Evolutionary conservation across 2,797 vertebrate species (phyloP).

Genomic region (Tragopan temminckii): DNA sequence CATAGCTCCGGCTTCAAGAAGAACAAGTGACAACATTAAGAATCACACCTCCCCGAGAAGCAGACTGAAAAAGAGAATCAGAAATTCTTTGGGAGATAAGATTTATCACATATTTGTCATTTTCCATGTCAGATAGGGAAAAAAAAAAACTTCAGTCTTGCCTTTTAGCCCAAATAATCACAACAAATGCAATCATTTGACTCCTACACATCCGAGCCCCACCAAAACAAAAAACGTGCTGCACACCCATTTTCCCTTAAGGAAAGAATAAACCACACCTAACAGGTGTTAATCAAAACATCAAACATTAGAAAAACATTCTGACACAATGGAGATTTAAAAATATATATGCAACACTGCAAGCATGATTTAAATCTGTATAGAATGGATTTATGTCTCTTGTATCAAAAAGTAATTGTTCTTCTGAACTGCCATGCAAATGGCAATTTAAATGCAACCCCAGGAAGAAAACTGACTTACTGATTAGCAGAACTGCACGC

Average conservation of each 20-base stretch:
- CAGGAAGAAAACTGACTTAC: neutral
- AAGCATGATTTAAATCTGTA: neutral
- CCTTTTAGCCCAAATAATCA: constrained; percentile 18
- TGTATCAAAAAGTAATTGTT: neutral
- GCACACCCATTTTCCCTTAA: neutral
- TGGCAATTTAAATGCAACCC: neutral
- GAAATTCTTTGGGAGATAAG: neutral
- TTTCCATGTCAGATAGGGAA: neutral
- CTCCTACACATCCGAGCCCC: neutral
- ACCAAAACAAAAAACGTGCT: neutral
- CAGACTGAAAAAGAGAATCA: neutral
- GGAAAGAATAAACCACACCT: constrained; percentile 20
- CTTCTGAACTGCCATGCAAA: neutral
- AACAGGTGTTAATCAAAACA: constrained; percentile 6
- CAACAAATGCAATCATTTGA: neutral
- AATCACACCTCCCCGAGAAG: neutral
- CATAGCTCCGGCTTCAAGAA: fast-evolving
- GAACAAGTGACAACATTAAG: neutral
- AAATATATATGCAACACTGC: neutral
- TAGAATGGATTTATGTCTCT: neutral
- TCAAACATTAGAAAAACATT: neutral
- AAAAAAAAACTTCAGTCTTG: neutral
- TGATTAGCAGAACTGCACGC: neutral
- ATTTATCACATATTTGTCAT: neutral
- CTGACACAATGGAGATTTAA: neutral